phyloP scores from a whole-genome alignment of 2,888 invertebrate species.

The Oxystoma pomonae region DNA sequence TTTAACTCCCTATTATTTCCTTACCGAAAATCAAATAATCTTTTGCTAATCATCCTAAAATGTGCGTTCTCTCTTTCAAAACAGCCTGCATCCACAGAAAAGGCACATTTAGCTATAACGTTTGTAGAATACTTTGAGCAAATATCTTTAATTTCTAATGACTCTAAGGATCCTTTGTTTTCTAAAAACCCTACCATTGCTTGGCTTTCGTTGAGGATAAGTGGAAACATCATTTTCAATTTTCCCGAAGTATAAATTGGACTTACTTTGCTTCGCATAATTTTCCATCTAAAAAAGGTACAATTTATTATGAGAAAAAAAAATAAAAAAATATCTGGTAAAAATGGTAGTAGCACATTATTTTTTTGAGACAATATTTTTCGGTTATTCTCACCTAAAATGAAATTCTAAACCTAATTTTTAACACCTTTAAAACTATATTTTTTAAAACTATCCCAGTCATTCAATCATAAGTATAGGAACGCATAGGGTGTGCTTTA shows the following conservation, averaged over 20 bases:
- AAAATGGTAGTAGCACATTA: no score
- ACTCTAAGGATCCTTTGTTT: constrained; percentile 4
- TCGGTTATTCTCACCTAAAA: no score
- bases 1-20: neutral
- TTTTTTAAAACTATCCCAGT: no score
- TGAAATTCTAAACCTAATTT: no score
- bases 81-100: constrained; percentile 45
- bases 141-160: constrained; percentile 35
- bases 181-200: constrained; percentile 11
- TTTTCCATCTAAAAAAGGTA: constrained; percentile 54
- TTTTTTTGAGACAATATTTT: no score
- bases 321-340: no score
- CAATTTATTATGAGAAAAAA: no score
- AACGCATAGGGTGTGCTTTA: no score
- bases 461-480: no score
- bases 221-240: constrained; percentile 51
- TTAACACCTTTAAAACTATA: no score
- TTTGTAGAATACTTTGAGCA: constrained; percentile 42
- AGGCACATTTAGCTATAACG: constrained; percentile 38
- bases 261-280: constrained; percentile 50
- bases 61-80: constrained; percentile 41
- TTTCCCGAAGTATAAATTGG: constrained; percentile 57
- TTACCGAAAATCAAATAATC: constrained; percentile 37
- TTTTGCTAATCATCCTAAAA: constrained; percentile 40
- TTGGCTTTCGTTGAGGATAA: constrained; percentile 41